A percentile compares a stretch with the other conserved stretches of the same genome.
These are phyloP conservation scores for Pharmacophagus antenor DNA, from an alignment of 2,888 invertebrate species.

Conservation along the genomic window DNA sequence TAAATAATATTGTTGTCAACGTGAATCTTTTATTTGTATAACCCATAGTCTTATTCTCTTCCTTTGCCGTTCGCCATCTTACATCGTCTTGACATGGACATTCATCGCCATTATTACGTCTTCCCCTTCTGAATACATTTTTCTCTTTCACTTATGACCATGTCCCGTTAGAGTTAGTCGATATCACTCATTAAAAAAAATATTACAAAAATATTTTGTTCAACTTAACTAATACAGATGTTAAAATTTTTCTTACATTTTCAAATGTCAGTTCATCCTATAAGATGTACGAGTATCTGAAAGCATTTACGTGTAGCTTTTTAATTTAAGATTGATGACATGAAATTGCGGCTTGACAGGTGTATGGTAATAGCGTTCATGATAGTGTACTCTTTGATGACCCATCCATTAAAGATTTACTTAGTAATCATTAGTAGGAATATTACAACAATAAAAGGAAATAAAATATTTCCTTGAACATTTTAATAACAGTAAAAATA, in stretches of 20 bases:
- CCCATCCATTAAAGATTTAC: conserved; percentile 66
- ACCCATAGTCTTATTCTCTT: no score
- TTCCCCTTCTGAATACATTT: no score
- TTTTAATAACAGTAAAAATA: not conserved
- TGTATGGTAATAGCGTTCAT: conserved; percentile 51
- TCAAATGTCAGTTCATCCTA: conserved; percentile 25
- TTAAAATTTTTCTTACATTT: not conserved
- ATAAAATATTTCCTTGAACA: not conserved
- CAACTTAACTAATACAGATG: not conserved
- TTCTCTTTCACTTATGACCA: no score
- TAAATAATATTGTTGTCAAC: no score
- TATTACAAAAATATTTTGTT: no score
- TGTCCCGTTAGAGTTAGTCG: no score
- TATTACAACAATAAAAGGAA: not conserved
- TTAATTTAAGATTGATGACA: conserved; percentile 65
- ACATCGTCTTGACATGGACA: no score
- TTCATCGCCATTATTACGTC: no score
- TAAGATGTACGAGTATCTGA: conserved; percentile 48
- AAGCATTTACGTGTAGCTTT: conserved; percentile 66
- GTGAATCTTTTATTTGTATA: no score
- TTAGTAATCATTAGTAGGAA: conserved; percentile 49
- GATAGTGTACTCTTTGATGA: conserved; percentile 54
- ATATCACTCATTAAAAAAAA: no score
- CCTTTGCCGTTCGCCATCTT: no score
- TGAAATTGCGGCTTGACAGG: conserved; percentile 56